phyloP scores from a whole-genome alignment of 2,113 vertebrate species.

The Periophthalmodon schlosseri region DNA sequence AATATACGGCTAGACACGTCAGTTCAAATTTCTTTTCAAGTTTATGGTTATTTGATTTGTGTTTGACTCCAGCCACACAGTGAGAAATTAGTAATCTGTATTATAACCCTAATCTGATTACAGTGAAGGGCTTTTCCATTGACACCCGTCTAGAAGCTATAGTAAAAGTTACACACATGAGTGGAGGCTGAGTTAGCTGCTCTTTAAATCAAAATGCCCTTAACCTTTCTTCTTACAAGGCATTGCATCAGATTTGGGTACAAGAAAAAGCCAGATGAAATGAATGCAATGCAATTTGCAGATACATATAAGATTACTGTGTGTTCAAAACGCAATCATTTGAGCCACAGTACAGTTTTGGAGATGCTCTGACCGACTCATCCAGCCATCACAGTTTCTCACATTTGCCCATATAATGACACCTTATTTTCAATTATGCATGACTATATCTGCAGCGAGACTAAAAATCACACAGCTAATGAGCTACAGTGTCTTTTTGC shows the following conservation, averaged over 20 bases:
- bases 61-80: not conserved
- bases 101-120: conserved; percentile 65
- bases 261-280: conserved; percentile 53
- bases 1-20: not conserved
- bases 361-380: too few relatives aligned
- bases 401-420: not conserved
- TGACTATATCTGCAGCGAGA: conserved; percentile 49
- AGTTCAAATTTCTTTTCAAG: not conserved
- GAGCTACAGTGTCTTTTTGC: conserved; percentile 51
- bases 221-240: conserved; percentile 53
- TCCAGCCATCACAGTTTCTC: too few relatives aligned
- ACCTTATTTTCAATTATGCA: conserved; percentile 47
- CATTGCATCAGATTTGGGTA: conserved; percentile 57
- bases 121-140: conserved; percentile 60
- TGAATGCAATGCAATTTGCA: not conserved
- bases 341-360: too few relatives aligned
- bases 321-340: too few relatives aligned
- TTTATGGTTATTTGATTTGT: not conserved
- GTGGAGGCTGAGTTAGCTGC: not conserved
- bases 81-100: conserved; percentile 14
- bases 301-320: too few relatives aligned
- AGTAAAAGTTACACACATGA: too few relatives aligned
- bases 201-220: conserved; percentile 14
- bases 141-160: conserved; percentile 61
- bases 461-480: conserved; percentile 41